Evolutionary conservation across 2,888 invertebrate species (phyloP).

Genomic region (Drosophila robusta): DNA sequence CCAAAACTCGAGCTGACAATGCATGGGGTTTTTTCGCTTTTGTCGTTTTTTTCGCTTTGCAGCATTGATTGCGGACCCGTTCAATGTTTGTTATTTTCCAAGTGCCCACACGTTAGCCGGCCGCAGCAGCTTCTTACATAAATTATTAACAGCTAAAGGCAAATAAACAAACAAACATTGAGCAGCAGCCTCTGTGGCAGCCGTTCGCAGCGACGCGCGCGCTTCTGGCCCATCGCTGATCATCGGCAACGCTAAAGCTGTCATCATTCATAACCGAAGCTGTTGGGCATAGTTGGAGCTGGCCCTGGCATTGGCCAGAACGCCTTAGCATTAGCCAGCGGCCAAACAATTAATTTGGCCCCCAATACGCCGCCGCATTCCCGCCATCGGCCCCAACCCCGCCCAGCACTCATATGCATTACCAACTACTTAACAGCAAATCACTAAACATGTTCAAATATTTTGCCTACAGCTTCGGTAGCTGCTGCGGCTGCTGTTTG

Average conservation of each 20-base stretch:
- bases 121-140: slow-evolving; percentile 67
- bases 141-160: slow-evolving; percentile 81
- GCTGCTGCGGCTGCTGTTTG: slow-evolving; percentile 32
- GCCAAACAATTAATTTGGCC: slow-evolving; percentile 60
- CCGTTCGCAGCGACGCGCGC: slow-evolving; percentile 8
- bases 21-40: slow-evolving; percentile 17
- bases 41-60: slow-evolving; percentile 10
- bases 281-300: slow-evolving; percentile 28
- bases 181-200: slow-evolving; percentile 20
- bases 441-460: slow-evolving; percentile 81
- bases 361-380: too few relatives aligned
- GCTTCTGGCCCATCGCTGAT: slow-evolving; percentile 66
- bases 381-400: neutral
- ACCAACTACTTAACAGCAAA: slow-evolving; percentile 81
- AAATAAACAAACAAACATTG: slow-evolving; percentile 79
- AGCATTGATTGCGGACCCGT: slow-evolving; percentile 17
- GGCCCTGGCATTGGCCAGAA: slow-evolving; percentile 60
- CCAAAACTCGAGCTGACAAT: slow-evolving; percentile 25
- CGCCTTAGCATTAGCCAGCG: slow-evolving; percentile 23
- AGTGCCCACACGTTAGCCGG: slow-evolving; percentile 75
- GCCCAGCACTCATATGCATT: slow-evolving; percentile 53
- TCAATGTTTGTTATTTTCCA: slow-evolving; percentile 76
- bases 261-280: slow-evolving; percentile 59
- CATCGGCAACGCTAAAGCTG: slow-evolving; percentile 77
- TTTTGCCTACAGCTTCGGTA: slow-evolving; percentile 71